phyloP scores from a whole-genome alignment of 2,797 vertebrate genomes.

The Pseudotriccus pelzelni region DNA sequence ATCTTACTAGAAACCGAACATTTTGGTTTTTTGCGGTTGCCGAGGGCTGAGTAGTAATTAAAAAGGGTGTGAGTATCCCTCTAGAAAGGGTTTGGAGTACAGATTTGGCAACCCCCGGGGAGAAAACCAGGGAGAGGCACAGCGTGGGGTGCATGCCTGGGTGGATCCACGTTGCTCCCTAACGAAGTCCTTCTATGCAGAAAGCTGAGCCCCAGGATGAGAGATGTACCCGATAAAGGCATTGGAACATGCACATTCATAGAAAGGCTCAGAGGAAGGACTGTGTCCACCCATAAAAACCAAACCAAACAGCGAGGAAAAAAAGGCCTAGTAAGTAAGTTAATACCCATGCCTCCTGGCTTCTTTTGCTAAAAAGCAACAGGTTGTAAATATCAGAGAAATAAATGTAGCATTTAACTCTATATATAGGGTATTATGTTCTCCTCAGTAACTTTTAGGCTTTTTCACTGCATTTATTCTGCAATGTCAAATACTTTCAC shows the following conservation, averaged over 20 bases:
- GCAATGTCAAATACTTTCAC: neutral
- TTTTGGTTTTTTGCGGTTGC: neutral
- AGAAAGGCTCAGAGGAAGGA: neutral
- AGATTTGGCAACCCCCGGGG: accelerated
- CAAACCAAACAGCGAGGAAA: neutral
- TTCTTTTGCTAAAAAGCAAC: neutral
- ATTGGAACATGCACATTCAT: accelerated
- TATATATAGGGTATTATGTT: neutral
- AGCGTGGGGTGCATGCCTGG: neutral
- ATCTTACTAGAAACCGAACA: neutral
- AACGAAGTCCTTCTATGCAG: neutral
- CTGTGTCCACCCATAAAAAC: neutral
- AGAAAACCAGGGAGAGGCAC: neutral
- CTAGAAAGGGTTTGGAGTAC: neutral
- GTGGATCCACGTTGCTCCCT: neutral
- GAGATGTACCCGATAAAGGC: accelerated
- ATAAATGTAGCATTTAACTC: neutral
- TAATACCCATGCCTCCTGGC: neutral
- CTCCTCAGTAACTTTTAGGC: neutral
- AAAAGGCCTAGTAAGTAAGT: neutral
- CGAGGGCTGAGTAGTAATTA: neutral
- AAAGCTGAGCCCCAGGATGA: neutral
- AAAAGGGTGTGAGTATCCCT: neutral
- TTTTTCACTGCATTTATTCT: neutral
- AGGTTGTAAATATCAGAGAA: neutral